Evolutionary conservation across 2,113 vertebrate species (phyloP).

Genomic region (Sapajus apella): DNA sequence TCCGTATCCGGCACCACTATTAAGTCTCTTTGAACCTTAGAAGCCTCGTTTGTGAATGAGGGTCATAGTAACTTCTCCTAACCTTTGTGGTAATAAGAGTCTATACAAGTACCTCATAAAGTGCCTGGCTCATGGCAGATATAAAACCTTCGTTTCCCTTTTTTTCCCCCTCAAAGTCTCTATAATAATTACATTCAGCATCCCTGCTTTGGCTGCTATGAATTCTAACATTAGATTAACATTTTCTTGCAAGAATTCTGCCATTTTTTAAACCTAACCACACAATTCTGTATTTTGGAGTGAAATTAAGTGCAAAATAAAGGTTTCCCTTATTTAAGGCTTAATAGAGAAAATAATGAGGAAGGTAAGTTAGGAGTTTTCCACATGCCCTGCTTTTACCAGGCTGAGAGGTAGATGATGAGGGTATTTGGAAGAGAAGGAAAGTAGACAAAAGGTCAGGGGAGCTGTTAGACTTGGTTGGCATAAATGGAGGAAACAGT

Average conservation of each 20-base stretch:
- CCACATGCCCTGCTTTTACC: background rate
- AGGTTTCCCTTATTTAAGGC: background rate
- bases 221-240: background rate
- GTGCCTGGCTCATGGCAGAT: background rate
- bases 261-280: background rate
- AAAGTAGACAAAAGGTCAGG: background rate
- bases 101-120: rapidly evolving
- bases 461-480: background rate
- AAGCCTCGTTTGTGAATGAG: background rate
- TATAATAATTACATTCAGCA: background rate
- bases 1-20: background rate
- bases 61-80: background rate
- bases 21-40: background rate
- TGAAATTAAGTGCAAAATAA: slow-evolving; percentile 6
- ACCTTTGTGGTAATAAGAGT: background rate
- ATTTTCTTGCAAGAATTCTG: background rate
- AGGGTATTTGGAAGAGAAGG: background rate
- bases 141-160: background rate
- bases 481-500: background rate
- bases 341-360: background rate
- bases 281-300: background rate
- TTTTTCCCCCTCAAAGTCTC: background rate
- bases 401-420: background rate
- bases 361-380: background rate
- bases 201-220: background rate